Evolutionary conservation across 2,113 vertebrate genomes (phyloP).

Genomic region (Phyllostomus hastatus): DNA sequence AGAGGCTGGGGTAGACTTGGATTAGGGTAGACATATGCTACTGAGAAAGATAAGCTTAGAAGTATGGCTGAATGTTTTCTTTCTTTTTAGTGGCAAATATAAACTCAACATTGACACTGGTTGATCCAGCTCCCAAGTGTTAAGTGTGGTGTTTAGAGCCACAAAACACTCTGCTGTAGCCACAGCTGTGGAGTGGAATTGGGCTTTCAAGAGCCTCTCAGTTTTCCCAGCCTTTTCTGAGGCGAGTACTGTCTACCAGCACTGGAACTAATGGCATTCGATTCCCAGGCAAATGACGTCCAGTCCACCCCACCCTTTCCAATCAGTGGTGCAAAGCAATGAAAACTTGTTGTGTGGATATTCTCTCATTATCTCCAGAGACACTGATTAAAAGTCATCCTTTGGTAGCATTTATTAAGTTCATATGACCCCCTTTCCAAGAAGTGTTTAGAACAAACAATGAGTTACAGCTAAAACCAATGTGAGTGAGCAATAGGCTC

Average conservation of each 20-base stretch:
- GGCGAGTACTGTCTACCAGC: neutral
- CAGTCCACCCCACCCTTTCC: neutral
- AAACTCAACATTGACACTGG: slow-evolving; percentile 76
- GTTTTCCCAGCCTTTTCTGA: slow-evolving; percentile 47
- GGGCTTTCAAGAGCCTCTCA: slow-evolving; percentile 58
- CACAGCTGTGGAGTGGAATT: neutral
- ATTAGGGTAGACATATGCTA: slow-evolving; percentile 65
- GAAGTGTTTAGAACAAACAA: slow-evolving; percentile 70
- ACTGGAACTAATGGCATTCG: neutral
- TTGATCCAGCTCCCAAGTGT: slow-evolving; percentile 69
- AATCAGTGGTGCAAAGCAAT: neutral
- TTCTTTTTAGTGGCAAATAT: slow-evolving; percentile 65
- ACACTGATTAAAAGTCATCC: slow-evolving; percentile 28
- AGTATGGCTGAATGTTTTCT: slow-evolving; percentile 57
- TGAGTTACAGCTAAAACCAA: slow-evolving; percentile 49
- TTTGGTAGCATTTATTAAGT: slow-evolving; percentile 67
- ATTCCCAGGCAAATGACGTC: rapidly evolving
- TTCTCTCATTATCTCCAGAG: neutral
- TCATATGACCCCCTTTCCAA: slow-evolving; percentile 55
- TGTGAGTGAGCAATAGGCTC: slow-evolving; percentile 68
- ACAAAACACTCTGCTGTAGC: slow-evolving; percentile 48
- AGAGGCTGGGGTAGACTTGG: slow-evolving; percentile 53
- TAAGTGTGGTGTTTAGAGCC: slow-evolving; percentile 66
- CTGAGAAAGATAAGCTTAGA: slow-evolving; percentile 73
- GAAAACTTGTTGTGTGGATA: neutral